These are phyloP conservation scores for Drosophila baimaii DNA, from an alignment of 1,140 invertebrate genomes.

Conservation along the genomic window DNA sequence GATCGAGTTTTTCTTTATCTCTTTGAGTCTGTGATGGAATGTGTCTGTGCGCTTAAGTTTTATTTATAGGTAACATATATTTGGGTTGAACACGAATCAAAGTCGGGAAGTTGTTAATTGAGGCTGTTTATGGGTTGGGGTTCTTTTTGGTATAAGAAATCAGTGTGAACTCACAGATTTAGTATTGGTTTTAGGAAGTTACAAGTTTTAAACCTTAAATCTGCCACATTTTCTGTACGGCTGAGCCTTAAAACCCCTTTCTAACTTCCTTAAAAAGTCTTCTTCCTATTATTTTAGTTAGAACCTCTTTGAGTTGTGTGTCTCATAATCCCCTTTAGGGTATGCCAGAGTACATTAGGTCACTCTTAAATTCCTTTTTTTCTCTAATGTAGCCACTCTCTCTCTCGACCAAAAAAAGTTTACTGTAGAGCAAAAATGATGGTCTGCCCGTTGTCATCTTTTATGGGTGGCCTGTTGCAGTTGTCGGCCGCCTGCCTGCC, in stretches of 20 bases:
- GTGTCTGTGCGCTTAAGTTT: background rate
- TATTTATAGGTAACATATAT: constrained; percentile 28
- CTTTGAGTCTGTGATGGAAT: constrained; percentile 14
- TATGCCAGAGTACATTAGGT: constrained; percentile 19
- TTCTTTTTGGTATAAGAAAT: background rate
- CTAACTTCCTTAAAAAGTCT: background rate
- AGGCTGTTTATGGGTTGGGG: background rate
- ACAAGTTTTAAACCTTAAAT: no score
- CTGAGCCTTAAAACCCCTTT: no score
- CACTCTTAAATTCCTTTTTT: constrained; percentile 4
- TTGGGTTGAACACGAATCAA: constrained; percentile 15
- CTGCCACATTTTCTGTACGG: no score
- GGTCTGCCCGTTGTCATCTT: constrained; percentile 29
- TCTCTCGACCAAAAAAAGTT: constrained; percentile 15
- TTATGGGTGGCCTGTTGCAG: constrained; percentile 42
- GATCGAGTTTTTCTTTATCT: constrained; percentile 23
- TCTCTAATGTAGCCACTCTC: constrained; percentile 10
- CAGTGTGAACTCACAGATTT: background rate
- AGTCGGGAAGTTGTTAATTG: constrained; percentile 13
- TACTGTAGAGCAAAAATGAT: constrained; percentile 13
- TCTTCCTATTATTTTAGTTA: constrained; percentile 2
- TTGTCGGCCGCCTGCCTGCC: constrained; percentile 32
- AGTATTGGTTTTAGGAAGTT: background rate
- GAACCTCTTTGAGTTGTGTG: constrained; percentile 4
- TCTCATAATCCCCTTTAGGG: constrained; percentile 10